These are phyloP conservation scores for Delichon dasypus DNA, from an alignment of 2,797 vertebrate genomes.

Conservation along the genomic window DNA sequence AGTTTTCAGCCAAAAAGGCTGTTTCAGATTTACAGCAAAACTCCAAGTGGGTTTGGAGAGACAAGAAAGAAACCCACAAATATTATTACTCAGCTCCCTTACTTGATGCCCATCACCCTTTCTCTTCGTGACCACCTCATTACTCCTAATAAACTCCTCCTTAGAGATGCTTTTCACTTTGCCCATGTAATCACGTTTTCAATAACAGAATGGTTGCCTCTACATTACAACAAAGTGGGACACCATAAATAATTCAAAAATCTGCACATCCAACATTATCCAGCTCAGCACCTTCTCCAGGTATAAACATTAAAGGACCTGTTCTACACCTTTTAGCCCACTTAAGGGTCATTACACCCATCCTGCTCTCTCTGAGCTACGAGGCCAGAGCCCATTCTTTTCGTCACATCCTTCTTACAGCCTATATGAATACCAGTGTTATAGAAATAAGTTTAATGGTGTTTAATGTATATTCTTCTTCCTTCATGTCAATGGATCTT, in stretches of 20 bases:
- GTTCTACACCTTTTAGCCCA: not conserved
- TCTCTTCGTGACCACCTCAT: not conserved
- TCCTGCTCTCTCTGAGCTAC: not conserved
- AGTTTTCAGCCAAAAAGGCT: not conserved
- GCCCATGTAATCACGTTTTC: not conserved
- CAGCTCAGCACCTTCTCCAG: not conserved
- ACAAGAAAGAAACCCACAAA: not conserved
- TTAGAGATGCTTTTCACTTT: not conserved
- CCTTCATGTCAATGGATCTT: not conserved
- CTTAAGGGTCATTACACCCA: not conserved
- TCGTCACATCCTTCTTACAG: not conserved
- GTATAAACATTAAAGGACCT: not conserved
- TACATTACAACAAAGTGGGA: not conserved
- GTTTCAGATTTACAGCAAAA: not conserved
- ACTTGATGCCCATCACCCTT: not conserved
- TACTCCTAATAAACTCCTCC: not conserved
- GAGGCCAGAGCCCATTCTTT: not conserved
- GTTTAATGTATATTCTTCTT: not conserved
- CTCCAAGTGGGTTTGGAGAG: not conserved
- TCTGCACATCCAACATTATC: not conserved
- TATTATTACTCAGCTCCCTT: not conserved
- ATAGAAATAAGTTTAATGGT: not conserved
- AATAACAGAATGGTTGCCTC: not conserved
- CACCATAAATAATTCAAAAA: not conserved
- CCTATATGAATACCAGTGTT: not conserved